These are phyloP conservation scores for Metellina segmentata DNA, from an alignment of 2,888 invertebrate species.

Conservation along the genomic window DNA sequence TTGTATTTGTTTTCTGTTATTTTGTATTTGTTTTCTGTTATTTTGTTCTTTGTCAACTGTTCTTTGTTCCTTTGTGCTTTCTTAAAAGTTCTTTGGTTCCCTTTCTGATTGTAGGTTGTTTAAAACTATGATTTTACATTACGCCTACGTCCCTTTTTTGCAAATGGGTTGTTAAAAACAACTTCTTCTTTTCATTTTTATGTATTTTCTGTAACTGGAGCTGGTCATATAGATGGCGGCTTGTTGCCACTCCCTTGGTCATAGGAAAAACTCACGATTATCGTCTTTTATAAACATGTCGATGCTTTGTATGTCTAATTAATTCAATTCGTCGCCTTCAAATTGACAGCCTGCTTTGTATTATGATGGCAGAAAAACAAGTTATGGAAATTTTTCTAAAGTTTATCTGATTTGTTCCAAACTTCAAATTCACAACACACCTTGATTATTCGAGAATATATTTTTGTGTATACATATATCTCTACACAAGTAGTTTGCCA, in stretches of 20 bases:
- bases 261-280: constrained; percentile 27
- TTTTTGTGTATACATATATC: too few species aligned
- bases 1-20: too few species aligned
- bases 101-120: background rate
- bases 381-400: constrained; percentile 24
- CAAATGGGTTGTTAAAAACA: constrained; percentile 33
- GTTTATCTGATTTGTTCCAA: background rate
- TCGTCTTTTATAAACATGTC: constrained; percentile 31
- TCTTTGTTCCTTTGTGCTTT: too few species aligned
- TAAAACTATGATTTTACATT: background rate
- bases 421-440: background rate
- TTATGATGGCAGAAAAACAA: background rate
- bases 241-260: constrained; percentile 12
- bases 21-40: too few species aligned
- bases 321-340: constrained; percentile 19
- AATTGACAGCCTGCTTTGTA: constrained; percentile 34
- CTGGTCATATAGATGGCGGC: constrained; percentile 3
- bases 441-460: background rate
- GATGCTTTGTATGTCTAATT: constrained; percentile 23
- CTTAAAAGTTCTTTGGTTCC: background rate
- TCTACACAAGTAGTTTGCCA: too few species aligned
- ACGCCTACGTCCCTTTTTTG: constrained; percentile 24
- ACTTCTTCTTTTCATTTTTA: background rate
- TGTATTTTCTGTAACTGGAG: background rate
- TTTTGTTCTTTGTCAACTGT: too few species aligned